phyloP scores from a whole-genome alignment of 2,888 invertebrate species.

The Drosophila formosana region DNA sequence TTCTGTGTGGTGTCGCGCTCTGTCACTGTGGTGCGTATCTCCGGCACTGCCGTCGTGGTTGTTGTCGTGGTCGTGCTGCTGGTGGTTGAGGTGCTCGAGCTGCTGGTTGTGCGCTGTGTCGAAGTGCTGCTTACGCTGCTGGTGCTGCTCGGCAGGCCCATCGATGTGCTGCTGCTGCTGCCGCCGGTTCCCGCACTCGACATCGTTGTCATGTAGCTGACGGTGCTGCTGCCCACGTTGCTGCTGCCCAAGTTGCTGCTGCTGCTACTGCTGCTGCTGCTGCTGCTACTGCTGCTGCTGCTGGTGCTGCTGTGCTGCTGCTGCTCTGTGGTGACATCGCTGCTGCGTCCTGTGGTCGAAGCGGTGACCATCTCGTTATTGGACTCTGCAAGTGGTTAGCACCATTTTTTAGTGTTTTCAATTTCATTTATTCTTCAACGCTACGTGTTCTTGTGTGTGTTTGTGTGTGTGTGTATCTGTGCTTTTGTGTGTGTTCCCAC shows the following conservation, averaged over 20 bases:
- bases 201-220: conserved; percentile 69
- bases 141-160: conserved; percentile 53
- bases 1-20: conserved; percentile 84
- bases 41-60: conserved; percentile 73
- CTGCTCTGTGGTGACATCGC: conserved; percentile 86
- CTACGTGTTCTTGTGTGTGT: conserved; percentile 27
- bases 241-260: too few species aligned
- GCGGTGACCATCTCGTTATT: conserved; percentile 76
- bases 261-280: conserved; percentile 46
- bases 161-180: conserved; percentile 59
- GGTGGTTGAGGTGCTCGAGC: conserved; percentile 43
- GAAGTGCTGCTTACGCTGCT: conserved; percentile 53
- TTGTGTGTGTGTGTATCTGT: conserved; percentile 21
- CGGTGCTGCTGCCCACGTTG: conserved; percentile 62
- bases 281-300: conserved; percentile 69
- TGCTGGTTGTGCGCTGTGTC: conserved; percentile 61
- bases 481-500: conserved; percentile 22
- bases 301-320: conserved; percentile 85
- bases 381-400: conserved; percentile 76
- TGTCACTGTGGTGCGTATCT: conserved; percentile 81
- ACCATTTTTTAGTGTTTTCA: conserved; percentile 53
- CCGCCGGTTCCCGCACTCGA: conserved; percentile 55
- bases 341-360: conserved; percentile 78
- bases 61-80: conserved; percentile 76
- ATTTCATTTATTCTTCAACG: conserved; percentile 18